Evolutionary conservation across 2,888 invertebrate genomes (phyloP).

Genomic region (Diarsia mendica): DNA sequence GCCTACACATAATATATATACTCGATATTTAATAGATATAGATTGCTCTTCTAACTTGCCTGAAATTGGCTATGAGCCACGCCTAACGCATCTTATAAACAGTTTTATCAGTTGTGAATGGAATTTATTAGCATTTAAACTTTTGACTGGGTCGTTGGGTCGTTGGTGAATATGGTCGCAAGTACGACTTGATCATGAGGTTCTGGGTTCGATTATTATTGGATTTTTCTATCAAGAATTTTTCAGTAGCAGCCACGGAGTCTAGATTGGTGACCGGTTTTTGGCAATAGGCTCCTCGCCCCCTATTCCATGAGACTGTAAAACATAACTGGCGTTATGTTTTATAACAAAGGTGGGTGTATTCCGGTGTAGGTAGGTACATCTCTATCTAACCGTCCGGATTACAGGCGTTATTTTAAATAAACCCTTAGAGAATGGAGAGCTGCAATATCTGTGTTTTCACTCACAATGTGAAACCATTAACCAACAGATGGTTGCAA

Average conservation of each 20-base stretch:
- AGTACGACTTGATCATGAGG: not conserved
- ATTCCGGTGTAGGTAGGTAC: too few relatives aligned
- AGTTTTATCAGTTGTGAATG: not conserved
- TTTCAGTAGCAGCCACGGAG: too few relatives aligned
- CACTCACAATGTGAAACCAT: constrained; percentile 7
- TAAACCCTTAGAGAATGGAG: not conserved
- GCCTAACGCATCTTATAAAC: not conserved
- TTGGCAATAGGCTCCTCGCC: too few relatives aligned
- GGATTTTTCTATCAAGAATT: not conserved
- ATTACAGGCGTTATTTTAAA: too few relatives aligned
- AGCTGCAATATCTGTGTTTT: not conserved
- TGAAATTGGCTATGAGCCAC: constrained; percentile 15
- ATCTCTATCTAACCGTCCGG: too few relatives aligned
- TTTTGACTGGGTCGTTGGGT: not conserved
- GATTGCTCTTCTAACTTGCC: constrained; percentile 8
- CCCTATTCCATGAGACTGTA: too few relatives aligned
- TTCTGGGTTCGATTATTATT: not conserved
- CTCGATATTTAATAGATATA: constrained; percentile 36
- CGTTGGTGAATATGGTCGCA: not conserved
- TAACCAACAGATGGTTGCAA: too few relatives aligned
- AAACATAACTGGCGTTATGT: too few relatives aligned
- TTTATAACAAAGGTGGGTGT: too few relatives aligned
- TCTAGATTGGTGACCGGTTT: too few relatives aligned
- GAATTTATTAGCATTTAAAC: not conserved
- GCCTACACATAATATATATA: not conserved